phyloP scores from a whole-genome alignment of 2,888 invertebrate species.

The Reticulitermes lucifugus region DNA sequence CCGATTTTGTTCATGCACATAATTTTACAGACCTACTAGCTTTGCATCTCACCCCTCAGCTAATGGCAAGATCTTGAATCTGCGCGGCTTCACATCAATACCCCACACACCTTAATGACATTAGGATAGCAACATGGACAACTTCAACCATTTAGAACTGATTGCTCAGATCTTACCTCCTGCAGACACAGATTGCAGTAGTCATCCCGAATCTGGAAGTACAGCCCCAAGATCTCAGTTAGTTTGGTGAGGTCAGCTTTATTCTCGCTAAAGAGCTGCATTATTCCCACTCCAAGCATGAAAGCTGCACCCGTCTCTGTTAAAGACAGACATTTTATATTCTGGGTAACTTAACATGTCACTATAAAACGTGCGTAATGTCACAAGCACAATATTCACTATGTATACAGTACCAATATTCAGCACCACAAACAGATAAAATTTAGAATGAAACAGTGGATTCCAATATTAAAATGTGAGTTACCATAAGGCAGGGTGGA shows the following conservation, averaged over 20 bases:
- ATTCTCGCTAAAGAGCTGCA: conserved; percentile 94
- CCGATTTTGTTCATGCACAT: no score
- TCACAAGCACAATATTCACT: no score
- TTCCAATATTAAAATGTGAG: no score
- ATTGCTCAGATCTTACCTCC: conserved; percentile 73
- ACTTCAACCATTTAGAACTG: no score
- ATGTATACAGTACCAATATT: no score
- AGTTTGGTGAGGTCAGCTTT: conserved; percentile 87
- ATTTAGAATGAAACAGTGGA: no score
- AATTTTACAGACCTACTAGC: no score
- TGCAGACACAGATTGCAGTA: conserved; percentile 90
- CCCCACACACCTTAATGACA: not conserved
- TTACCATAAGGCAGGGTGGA: no score
- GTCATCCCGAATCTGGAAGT: conserved; percentile 97
- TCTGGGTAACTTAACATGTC: no score
- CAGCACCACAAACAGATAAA: no score
- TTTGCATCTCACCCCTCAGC: conserved; percentile 59
- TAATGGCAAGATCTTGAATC: not conserved
- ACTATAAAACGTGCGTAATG: no score
- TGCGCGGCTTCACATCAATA: not conserved
- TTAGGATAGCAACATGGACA: no score
- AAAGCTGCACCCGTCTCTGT: conserved; percentile 96
- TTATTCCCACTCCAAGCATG: conserved; percentile 92
- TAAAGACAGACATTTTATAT: conserved; percentile 52
- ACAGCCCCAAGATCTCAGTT: conserved; percentile 88